Evolutionary conservation across 2,888 invertebrate species (phyloP).

Genomic region (Lasioglossum pauxillum): DNA sequence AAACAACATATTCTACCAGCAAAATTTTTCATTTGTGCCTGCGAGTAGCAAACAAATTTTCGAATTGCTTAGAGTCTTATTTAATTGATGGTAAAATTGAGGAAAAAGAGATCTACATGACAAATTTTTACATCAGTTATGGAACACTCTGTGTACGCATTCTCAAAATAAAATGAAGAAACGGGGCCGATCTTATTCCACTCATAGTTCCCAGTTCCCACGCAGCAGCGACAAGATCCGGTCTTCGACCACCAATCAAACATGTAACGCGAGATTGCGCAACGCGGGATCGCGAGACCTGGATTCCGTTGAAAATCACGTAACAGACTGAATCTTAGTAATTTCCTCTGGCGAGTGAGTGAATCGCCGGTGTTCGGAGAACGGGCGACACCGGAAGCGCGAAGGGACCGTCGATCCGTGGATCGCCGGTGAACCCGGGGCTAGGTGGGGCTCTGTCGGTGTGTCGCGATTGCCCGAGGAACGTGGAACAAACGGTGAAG

Average conservation of each 20-base stretch:
- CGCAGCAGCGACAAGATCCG: neutral
- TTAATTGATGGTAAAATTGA: neutral
- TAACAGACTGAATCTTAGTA: constrained; percentile 62
- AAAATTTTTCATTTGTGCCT: too few relatives aligned
- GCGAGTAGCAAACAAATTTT: neutral
- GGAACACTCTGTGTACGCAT: neutral
- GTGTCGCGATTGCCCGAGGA: constrained; percentile 40
- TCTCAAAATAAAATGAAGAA: neutral
- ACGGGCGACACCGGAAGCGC: constrained; percentile 47
- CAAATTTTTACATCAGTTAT: too few relatives aligned
- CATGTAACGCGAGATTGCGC: neutral
- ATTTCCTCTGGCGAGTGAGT: constrained; percentile 58
- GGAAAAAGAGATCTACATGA: neutral
- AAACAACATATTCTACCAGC: neutral
- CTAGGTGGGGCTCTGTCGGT: constrained; percentile 51
- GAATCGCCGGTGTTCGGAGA: constrained; percentile 36
- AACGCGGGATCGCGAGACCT: neutral
- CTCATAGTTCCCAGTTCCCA: neutral
- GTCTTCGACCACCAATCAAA: neutral
- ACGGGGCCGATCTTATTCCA: neutral
- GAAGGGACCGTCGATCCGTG: constrained; percentile 33
- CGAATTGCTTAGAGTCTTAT: neutral
- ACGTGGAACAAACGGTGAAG: constrained; percentile 14
- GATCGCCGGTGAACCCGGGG: constrained; percentile 29
- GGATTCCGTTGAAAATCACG: constrained; percentile 28